Base-by-base conservation (phyloP, 2,888 invertebrate genomes). In the Noctua pronuba region DNA sequence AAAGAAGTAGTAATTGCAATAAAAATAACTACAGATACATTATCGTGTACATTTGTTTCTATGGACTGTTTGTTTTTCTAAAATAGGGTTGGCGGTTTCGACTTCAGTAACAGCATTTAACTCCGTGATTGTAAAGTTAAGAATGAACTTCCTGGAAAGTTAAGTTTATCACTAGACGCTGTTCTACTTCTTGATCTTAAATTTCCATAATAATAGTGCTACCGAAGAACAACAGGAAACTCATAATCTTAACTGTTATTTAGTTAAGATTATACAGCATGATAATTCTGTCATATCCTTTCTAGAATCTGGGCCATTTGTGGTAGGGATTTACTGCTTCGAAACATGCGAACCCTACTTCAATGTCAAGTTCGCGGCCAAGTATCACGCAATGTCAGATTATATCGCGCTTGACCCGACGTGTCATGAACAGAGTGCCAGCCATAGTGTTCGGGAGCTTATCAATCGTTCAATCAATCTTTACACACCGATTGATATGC, bases 381-480 rank as follows among this genome's bases (percentile, higher is more conserved):
- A 78, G 62, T 80, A 81, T 85, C 87, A 83, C 82, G 80, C 88
- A 91, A 90, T 92, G 85, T 83, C 86, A 86, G 91, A 92, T 90
- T 83, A 65, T 85, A 91, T 91, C 91, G 87, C 82, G 78, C 72
- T 80, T 88, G 90, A 91, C 90, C 89, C 87, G 83, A 86, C 84
- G 82, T 88, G 90, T 90, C 88, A 88, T 83, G 84, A 85, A 82
- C 81, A 70, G 77, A 81, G 58, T 84, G 86, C 85, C 85, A 85
- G 79, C 84, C 88, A 89, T 90, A 90, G 84, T 85, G 86, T 88
- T 90, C 89, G 79, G 89, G 82, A 84, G 87, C 84, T 90, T 89
- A 92, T 91, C 91, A 85, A 89, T 92, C 90, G 87, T 86, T 86
- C 83, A 85, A 89, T 91, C 89, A 88, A 89, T 91, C 92, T 90